phyloP scores from a whole-genome alignment of 2,797 vertebrate genomes.

The Anomalospiza imberbis region DNA sequence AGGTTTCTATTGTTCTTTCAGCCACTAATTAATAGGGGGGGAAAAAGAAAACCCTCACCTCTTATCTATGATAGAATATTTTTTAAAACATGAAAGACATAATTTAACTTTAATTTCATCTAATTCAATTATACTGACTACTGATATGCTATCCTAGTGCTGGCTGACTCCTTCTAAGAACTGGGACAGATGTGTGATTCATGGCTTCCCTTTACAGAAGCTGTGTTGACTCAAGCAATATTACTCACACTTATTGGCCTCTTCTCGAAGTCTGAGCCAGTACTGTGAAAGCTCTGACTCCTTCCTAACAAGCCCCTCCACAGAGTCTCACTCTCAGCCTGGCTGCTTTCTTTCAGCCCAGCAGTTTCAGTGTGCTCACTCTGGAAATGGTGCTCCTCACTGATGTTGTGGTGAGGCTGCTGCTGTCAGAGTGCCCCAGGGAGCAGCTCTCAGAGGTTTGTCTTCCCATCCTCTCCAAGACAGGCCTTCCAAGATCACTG shows the following conservation, averaged over 20 bases:
- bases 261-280: background rate
- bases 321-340: background rate
- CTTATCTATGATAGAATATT: background rate
- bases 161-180: background rate
- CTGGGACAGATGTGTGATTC: background rate
- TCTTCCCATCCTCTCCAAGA: background rate
- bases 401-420: background rate
- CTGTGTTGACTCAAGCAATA: background rate
- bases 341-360: background rate
- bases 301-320: background rate
- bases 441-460: background rate
- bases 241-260: background rate
- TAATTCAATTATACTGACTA: background rate
- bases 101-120: background rate
- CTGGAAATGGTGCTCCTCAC: background rate
- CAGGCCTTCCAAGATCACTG: background rate
- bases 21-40: background rate
- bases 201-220: background rate
- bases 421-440: background rate
- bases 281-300: background rate
- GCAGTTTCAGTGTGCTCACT: background rate
- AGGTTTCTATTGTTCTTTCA: background rate
- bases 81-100: background rate
- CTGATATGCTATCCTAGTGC: background rate
- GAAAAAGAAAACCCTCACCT: background rate